Base-by-base conservation (phyloP, 2,797 vertebrate species). In the Mormyrus proboscirostris region DNA sequence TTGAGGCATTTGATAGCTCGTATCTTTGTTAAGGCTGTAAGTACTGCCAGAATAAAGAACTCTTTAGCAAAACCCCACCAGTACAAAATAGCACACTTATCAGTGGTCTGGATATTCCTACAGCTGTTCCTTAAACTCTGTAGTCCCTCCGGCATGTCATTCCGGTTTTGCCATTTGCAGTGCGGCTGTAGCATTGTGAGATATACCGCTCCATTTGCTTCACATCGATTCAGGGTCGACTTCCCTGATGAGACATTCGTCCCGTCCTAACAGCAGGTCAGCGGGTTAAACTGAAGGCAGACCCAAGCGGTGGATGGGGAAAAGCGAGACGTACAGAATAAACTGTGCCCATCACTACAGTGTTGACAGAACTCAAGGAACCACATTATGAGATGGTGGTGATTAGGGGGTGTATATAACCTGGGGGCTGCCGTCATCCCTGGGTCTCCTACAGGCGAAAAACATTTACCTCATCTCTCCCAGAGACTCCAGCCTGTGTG, bases 401-500 rank as follows among this genome's bases (percentile, higher is more conserved):
- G 38, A 79, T 55, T 16, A 3, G 16, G 69, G 19, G 9, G 14
- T n/a, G 25, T 16, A 53, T 25, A 88, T 22, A 88, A 12, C 57
- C 6, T 89, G 83, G 83, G 6, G n/a, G 14, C 7, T n/a, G 49
- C 9, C 29, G 0, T 76, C 41, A 38, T 69, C 53, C 8, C 12
- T 44, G 47, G 25, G 49, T 73, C 55, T 65, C 10, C 41, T 14
- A 29, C 16, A n/a, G 59, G 33, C 19, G 16, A 62, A 50, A 50
- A 47, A 29, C 33, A 29, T 47, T n/a, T 69, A 49, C 88, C 76
- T 87, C 44, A 62, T 44, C 92, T 90, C 90, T 87, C 25, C 10
- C 88, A 89, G 90, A 90, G 89, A 94, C 92, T 92, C 90, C 92
- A 91, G 93, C 93, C 69, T 14, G 49, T 7, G 29, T 91, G 92